These are phyloP conservation scores for Euwallacea similis DNA, from an alignment of 1,140 invertebrate genomes.

Conservation along the genomic window DNA sequence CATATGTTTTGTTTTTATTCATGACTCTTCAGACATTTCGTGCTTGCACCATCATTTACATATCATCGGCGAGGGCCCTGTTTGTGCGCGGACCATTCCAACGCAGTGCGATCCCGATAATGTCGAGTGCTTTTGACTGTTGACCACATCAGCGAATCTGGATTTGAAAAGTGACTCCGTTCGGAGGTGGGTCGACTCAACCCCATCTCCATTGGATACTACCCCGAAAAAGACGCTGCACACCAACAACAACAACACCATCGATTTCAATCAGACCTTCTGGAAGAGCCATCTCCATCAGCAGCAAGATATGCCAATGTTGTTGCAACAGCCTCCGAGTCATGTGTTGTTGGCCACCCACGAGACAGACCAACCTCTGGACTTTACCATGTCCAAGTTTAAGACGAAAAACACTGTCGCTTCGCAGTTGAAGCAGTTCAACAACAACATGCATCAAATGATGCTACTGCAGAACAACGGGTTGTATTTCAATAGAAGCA, in stretches of 20 bases:
- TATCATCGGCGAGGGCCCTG: conserved; percentile 17
- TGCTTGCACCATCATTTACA: conserved; percentile 23
- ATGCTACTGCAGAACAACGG: conserved; percentile 52
- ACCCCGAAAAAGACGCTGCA: conserved; percentile 41
- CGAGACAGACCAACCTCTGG: conserved; percentile 54
- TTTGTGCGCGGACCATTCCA: conserved; percentile 23
- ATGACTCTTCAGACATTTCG: conserved; percentile 13
- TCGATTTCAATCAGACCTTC: conserved; percentile 48
- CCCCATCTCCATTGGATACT: conserved; percentile 49
- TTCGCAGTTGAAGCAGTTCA: conserved; percentile 49
- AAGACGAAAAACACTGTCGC: conserved; percentile 50
- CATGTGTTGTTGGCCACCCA: conserved; percentile 48
- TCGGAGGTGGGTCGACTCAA: conserved; percentile 53
- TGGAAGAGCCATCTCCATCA: conserved; percentile 40
- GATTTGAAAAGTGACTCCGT: conserved; percentile 54
- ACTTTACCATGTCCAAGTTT: conserved; percentile 58
- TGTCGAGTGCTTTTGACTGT: conserved; percentile 5
- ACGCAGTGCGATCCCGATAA: conserved; percentile 15
- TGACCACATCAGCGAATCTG: conserved; percentile 46
- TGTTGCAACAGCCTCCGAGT: conserved; percentile 51
- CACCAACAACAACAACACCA: conserved; percentile 52
- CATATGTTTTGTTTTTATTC: conserved; percentile 21
- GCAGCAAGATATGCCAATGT: conserved; percentile 52
- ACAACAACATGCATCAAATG: conserved; percentile 50
- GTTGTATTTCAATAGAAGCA: conserved; percentile 49